Percentiles rank a stretch among this genome's conserved stretches.
Conservation (phyloP, 35 echinoderm and acorn worm genomes). For the Diadema setosum region DNA sequence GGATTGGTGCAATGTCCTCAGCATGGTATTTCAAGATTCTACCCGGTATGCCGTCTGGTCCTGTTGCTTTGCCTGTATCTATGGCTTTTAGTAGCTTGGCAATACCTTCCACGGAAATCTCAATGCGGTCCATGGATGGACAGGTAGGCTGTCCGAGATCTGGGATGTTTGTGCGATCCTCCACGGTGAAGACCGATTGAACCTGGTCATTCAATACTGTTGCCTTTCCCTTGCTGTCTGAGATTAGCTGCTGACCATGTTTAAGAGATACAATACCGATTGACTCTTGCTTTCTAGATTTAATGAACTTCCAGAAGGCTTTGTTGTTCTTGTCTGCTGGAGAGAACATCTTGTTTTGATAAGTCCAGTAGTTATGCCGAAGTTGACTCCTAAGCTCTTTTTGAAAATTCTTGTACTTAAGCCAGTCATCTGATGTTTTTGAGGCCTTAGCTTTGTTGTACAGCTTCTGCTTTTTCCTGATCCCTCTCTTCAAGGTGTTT, state of each 20-base stretch:
- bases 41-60: not conserved
- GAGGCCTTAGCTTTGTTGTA: slow-evolving; percentile 33
- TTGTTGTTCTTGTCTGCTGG: not conserved
- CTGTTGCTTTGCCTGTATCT: not conserved
- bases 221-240: slow-evolving; percentile 31
- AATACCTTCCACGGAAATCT: not conserved
- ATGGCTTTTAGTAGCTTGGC: not conserved
- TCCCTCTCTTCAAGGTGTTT: not conserved
- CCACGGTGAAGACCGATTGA: not conserved
- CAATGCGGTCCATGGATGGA: not conserved
- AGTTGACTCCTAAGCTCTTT: not conserved
- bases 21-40: slow-evolving; percentile 13
- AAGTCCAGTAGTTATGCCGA: slow-evolving; percentile 29
- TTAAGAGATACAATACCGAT: not conserved
- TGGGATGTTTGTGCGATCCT: not conserved
- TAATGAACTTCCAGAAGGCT: slow-evolving; percentile 35
- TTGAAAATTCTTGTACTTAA: not conserved
- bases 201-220: not conserved
- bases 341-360: slow-evolving; percentile 36
- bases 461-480: too few relatives aligned
- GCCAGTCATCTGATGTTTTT: slow-evolving; percentile 25
- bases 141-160: not conserved
- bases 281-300: slow-evolving; percentile 33
- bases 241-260: not conserved
- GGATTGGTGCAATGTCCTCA: not conserved